phyloP scores from a whole-genome alignment of 2,888 invertebrate genomes.

The Muscina levida region DNA sequence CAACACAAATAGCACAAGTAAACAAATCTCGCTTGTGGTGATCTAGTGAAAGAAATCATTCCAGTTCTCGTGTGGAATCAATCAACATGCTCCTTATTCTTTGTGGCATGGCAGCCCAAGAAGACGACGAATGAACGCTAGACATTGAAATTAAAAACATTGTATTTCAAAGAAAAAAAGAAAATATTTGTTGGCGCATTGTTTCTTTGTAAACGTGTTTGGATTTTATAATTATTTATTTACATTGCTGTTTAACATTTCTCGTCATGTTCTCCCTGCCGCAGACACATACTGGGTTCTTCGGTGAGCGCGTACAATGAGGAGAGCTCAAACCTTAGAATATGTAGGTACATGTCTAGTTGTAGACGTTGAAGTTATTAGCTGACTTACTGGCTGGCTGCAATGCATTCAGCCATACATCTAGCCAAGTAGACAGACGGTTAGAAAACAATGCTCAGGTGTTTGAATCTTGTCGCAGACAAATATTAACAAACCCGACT shows the following conservation, averaged over 20 bases:
- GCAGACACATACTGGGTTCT: too few relatives aligned
- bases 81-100: too few relatives aligned
- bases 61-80: too few relatives aligned
- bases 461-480: constrained; percentile 23
- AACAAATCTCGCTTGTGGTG: background rate
- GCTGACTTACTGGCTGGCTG: background rate
- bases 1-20: background rate
- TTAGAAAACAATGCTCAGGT: constrained; percentile 17
- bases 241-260: constrained; percentile 20
- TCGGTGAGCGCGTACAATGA: too few relatives aligned
- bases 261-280: background rate
- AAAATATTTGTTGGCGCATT: constrained; percentile 4
- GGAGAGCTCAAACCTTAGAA: too few relatives aligned
- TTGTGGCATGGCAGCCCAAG: too few relatives aligned
- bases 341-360: too few relatives aligned
- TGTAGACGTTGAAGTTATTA: background rate
- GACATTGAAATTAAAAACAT: too few relatives aligned
- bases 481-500: background rate
- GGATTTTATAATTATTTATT: constrained; percentile 43
- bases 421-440: background rate
- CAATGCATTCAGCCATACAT: background rate
- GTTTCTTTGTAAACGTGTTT: constrained; percentile 49
- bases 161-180: background rate
- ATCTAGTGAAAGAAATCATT: background rate
- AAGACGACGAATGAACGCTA: too few relatives aligned